These are phyloP conservation scores for Apantesis nais DNA, from an alignment of 2,888 invertebrate genomes.

Conservation along the genomic window DNA sequence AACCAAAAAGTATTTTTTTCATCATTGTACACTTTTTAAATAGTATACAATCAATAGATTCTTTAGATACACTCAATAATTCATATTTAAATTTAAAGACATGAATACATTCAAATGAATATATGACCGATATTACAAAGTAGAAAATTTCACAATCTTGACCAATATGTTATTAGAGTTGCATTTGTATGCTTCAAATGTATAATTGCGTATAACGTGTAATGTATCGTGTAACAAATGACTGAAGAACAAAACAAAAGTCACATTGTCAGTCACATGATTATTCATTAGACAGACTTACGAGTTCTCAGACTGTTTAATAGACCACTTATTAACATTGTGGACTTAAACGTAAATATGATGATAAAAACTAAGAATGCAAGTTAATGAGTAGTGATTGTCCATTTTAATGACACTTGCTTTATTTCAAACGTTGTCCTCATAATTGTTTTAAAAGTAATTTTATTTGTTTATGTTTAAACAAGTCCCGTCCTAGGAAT, in stretches of 20 bases:
- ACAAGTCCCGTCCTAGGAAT: too few relatives aligned
- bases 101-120: not conserved
- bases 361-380: constrained; percentile 20
- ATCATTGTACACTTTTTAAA: not conserved
- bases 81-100: not conserved
- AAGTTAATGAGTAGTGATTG: not conserved
- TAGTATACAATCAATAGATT: not conserved
- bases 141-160: constrained; percentile 10
- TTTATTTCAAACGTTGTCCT: not conserved
- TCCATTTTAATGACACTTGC: not conserved
- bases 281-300: constrained; percentile 42
- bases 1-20: too few relatives aligned
- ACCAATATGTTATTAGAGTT: constrained; percentile 11
- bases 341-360: constrained; percentile 37
- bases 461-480: too few relatives aligned
- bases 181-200: constrained; percentile 27
- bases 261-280: constrained; percentile 60
- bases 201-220: constrained; percentile 37
- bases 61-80: not conserved
- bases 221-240: constrained; percentile 31
- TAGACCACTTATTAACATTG: constrained; percentile 46
- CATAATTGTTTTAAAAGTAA: not conserved
- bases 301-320: constrained; percentile 48
- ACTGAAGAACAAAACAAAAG: constrained; percentile 37
- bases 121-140: not conserved